A percentile compares a stretch with the other conserved stretches of the same genome.
Conservation (phyloP, 2,797 vertebrate genomes). For the Semotilus atromaculatus region DNA sequence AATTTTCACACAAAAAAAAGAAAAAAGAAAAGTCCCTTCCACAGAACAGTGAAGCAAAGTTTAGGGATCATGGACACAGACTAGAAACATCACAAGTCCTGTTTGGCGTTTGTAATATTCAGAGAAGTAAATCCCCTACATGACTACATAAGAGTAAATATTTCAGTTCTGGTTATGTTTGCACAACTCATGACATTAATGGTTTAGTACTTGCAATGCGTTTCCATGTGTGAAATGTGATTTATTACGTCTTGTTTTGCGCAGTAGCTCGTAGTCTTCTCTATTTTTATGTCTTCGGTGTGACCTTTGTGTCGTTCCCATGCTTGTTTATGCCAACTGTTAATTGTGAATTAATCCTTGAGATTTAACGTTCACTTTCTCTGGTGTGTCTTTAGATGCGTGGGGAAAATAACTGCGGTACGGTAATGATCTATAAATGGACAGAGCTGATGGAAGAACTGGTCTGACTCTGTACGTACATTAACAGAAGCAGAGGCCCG, state of each 20-base stretch:
- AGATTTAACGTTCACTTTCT: slow-evolving; percentile 39
- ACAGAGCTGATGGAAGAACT: not conserved
- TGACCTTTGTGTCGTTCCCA: slow-evolving; percentile 64
- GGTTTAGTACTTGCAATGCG: slow-evolving; percentile 55
- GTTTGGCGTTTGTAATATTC: not conserved
- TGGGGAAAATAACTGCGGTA: not conserved
- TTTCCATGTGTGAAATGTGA: slow-evolving; percentile 61
- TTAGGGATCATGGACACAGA: not conserved
- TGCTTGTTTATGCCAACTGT: slow-evolving; percentile 43
- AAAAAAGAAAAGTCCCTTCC: not conserved
- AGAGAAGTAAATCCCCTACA: slow-evolving; percentile 43
- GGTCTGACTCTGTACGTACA: not conserved
- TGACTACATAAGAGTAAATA: slow-evolving; percentile 61
- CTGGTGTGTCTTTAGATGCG: not conserved
- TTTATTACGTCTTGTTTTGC: slow-evolving; percentile 53
- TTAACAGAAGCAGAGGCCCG: not conserved
- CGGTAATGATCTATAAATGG: slow-evolving; percentile 11
- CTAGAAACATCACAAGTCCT: not conserved
- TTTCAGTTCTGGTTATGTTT: slow-evolving; percentile 64
- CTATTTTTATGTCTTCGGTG: not conserved
- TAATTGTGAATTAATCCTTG: slow-evolving; percentile 69
- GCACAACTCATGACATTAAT: slow-evolving; percentile 61
- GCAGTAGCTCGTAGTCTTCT: not conserved
- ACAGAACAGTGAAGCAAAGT: not conserved
- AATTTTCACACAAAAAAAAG: not conserved